Evolutionary conservation across 2,888 invertebrate species (phyloP), one percentile per base, ranked within the genome.

Genomic region (Microdon myrmicae): DNA sequence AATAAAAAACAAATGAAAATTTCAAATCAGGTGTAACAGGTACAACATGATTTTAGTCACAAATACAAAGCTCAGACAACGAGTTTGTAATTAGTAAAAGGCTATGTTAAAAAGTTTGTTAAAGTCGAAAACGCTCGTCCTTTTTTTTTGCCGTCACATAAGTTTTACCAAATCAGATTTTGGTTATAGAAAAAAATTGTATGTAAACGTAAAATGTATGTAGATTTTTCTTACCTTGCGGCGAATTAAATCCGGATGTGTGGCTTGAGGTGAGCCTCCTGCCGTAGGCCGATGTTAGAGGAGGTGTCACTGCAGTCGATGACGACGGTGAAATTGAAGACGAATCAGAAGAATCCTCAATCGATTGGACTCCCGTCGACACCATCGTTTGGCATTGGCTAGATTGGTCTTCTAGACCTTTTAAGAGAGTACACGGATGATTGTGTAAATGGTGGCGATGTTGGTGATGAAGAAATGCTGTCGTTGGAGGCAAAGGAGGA

Each of bases 241-340:
- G 73, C 66, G 74, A 71, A 70, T 75, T 73, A 45, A 70, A 68
- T 41, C 71, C 79, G 64, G 82, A 85, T 47, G 82, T 82, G 79
- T 83, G 81, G 22, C 81, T 69, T 9, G 81, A 75, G 38, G 79
- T 72, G 68, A 80, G 67, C 71, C 81, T 83, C 68, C 82, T 79
- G 48, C 78, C 73, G 71, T 82, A 73, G 49, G 80, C 73, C 56
- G 78, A 74, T 64, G 74, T 73, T 56, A 77, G 72, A 53, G 75
- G 74, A 54, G 74, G 67, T 34, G 71, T 71, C 17, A 71, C 71
- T 2, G 75, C 75, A 69, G 83, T 79, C 73, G 85, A 79, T 75
- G 87, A 80, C 37, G 83, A 82, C 47, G 84, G 84, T 47, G 84
- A 84, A 20, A 85, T 86, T 31, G 87, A 85, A 35, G 85, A 86